Base-by-base conservation (phyloP, 2,888 invertebrate species). In the Parascotia fuliginaria region DNA sequence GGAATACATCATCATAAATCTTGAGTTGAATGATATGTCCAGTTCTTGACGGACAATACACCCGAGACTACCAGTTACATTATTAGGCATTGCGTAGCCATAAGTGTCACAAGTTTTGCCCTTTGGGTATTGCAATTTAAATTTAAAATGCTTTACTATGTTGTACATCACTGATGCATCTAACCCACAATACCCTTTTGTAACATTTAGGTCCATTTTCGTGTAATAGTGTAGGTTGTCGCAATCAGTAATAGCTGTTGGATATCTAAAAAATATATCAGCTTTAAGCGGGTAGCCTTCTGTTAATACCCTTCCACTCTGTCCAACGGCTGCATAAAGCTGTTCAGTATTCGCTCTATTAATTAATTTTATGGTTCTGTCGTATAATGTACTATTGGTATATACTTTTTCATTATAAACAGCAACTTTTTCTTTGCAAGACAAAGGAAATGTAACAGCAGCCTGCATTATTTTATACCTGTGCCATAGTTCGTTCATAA, bases 21-120 rank as follows among this genome's bases (percentile, higher is more conserved):
- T 72, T 1, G 85, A 81, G 60, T 84, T 83, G 24, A 85, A 85
- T 0, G 85, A 84, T 45, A 85, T 70, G 32, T 85, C 85, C 14
- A 81, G 50, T 24, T 75, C 60, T 4, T 65, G 50, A 1, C 64
- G 55, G 11, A 74, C 22, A 0, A 83, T 53, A 36, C 78, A 72
- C 1, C 77, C 78, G 11, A 85, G 68, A 40, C 73, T 76, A 0
- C 83, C 83, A 1, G 66, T 72, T 2, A 55, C 40, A 3, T 70
- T 65, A 2, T 62, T 42, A 0, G 29, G 34, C 0, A 43, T 29
- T 6, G 45, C 56, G 19, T 70, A 79, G 0, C 84, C 83, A 33
- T 73, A 83, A 15, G 15, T 49, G 14, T 60, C 28, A 39, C 67
- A 71, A 3, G 43, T 34, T 0, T 61, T 29, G 6, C 71, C 50